Conservation (phyloP, 1,140 invertebrate genomes). For the Diploscapter pachys region DNA sequence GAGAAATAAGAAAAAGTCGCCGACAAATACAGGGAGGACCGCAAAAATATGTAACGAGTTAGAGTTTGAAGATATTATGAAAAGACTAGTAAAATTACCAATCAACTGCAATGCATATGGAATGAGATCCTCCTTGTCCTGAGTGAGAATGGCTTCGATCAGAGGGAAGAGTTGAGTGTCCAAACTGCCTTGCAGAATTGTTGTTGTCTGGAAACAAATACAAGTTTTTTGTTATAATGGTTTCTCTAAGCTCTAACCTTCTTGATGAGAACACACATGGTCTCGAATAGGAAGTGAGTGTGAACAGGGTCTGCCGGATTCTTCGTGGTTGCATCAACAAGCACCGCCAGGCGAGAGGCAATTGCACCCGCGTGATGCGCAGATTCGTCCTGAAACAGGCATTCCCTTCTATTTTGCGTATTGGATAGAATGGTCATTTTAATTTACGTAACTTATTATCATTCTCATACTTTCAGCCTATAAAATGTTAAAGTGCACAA, state of each 20-base stretch:
- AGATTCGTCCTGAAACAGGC: slow-evolving; percentile 15
- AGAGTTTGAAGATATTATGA: background rate
- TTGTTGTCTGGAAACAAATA: too few relatives aligned
- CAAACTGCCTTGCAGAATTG: slow-evolving; percentile 3
- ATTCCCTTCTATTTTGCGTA: background rate
- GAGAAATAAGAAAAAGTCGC: background rate
- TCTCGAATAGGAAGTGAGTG: slow-evolving; percentile 34
- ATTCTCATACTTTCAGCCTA: too few relatives aligned
- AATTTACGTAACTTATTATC: too few relatives aligned
- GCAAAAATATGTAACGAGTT: too few relatives aligned
- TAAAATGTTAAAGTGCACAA: background rate
- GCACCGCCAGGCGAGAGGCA: slow-evolving; percentile 13
- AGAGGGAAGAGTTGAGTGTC: slow-evolving; percentile 28
- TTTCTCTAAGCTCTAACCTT: slow-evolving; percentile 9
- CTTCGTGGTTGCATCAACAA: slow-evolving; percentile 19
- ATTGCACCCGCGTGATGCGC: slow-evolving; percentile 24
- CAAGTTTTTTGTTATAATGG: too few relatives aligned
- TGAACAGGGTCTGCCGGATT: slow-evolving; percentile 31
- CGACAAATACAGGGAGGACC: background rate
- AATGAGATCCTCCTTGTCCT: slow-evolving; percentile 27
- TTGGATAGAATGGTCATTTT: too few relatives aligned
- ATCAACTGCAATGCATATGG: slow-evolving; percentile 32
- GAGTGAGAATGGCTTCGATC: slow-evolving; percentile 20
- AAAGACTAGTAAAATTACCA: slow-evolving; percentile 4
- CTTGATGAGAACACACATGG: slow-evolving; percentile 27